Base-by-base conservation (phyloP, 2,113 vertebrate species). In the Syngnathus typhle region DNA sequence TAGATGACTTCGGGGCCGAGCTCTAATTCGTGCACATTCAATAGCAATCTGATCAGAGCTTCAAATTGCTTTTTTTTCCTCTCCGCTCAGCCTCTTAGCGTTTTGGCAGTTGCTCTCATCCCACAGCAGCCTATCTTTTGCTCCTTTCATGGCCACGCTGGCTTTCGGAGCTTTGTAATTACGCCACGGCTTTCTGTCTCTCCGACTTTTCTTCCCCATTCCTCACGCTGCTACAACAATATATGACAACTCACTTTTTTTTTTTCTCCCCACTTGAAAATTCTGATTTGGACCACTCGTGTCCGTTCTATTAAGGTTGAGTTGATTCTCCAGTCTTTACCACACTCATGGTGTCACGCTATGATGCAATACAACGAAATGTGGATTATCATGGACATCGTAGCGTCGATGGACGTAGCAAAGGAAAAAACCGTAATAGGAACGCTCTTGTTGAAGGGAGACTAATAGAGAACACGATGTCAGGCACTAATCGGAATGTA, bases 11-110 rank as follows among this genome's bases (percentile, higher is more conserved):
- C 39, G 2, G 70, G 77, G 83, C 79, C 71, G 80, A 75, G 72
- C 68, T 75, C 70, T 81, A 78, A 82, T 82, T 87, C 75, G 65
- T 76, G 64, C 82, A 76, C 80, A 84, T 83, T 88, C 83, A 88
- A 88, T 87, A 84, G 67, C 75, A 83, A 90, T 88, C 78, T 86
- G 82, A 89, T 90, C 84, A 87, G 68, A 81, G 71, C 79, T 76
- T 74, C 63, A 87, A 90, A 89, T 89, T 85, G 83, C 82, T 86
- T 89, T 58, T 87, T 32, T 32, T 32, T 32, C 3, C 27, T 32
- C 27, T 80, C 86, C 46, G 61, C 81, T 83, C 75, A 85, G 82
- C 82, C 82, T 86, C 77, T 89, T 76, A 79, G 80, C 65, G 73
- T 82, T 81, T 78, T 84, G 78, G 73, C 71, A 70, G 69, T 74